Conservation (phyloP, 2,888 invertebrate species). For the Tenthredo distinguenda region DNA sequence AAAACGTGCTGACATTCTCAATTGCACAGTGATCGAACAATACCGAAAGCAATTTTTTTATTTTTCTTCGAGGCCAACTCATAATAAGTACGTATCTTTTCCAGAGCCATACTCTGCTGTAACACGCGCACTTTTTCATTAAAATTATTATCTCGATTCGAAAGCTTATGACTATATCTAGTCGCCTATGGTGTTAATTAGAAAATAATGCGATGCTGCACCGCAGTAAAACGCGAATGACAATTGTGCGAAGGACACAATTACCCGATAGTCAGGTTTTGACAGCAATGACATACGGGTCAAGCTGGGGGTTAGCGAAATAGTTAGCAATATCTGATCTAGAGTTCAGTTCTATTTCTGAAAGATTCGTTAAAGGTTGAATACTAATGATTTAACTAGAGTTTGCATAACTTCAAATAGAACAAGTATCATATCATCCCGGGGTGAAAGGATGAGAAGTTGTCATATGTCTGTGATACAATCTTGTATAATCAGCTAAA, state of each 20-base stretch:
- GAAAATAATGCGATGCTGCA: neutral
- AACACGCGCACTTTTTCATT: neutral
- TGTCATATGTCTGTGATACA: neutral
- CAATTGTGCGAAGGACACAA: neutral
- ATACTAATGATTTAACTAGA: neutral
- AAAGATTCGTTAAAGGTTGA: neutral
- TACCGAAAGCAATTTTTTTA: neutral
- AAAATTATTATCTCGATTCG: neutral
- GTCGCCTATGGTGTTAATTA: neutral
- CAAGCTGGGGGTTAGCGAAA: neutral
- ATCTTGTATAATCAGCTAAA: slow-evolving; percentile 11
- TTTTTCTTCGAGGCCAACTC: neutral
- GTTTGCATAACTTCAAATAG: neutral
- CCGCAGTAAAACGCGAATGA: neutral
- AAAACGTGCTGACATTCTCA: neutral
- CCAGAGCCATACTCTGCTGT: no score
- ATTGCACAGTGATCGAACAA: neutral
- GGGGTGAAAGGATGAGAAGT: neutral
- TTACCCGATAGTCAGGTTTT: neutral
- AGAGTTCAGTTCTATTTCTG: neutral
- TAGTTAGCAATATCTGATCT: neutral
- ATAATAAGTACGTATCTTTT: no score
- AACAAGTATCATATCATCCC: neutral
- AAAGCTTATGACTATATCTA: neutral
- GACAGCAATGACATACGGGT: neutral